Evolutionary conservation across 2,797 vertebrate genomes (phyloP).

Genomic region (Aldrovandia affinis): DNA sequence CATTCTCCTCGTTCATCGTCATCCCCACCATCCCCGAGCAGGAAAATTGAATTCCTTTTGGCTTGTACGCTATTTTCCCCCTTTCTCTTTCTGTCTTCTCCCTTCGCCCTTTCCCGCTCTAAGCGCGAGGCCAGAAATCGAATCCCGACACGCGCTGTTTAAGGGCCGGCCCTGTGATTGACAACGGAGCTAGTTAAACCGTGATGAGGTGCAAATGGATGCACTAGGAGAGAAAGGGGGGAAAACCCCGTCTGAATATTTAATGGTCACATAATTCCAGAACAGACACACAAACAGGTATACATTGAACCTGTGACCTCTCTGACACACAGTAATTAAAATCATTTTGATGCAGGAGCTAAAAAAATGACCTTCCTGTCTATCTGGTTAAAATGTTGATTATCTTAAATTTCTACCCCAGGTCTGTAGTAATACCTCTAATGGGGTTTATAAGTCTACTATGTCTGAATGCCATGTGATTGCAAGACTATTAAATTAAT

Average conservation of each 20-base stretch:
- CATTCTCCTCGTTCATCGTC: conserved; percentile 5
- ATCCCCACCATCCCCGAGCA: background rate
- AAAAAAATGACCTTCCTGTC: background rate
- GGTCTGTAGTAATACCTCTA: background rate
- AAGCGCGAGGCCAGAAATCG: conserved; percentile 49
- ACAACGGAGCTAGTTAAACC: conserved; percentile 80
- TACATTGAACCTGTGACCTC: conserved; percentile 72
- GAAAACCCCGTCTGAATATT: conserved; percentile 69
- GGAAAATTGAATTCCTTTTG: conserved; percentile 26
- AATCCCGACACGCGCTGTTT: conserved; percentile 61
- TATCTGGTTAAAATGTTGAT: background rate
- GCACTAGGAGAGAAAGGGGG: conserved; percentile 62
- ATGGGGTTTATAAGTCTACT: background rate
- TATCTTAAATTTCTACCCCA: background rate
- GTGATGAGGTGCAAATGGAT: conserved; percentile 78
- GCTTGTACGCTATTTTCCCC: conserved; percentile 11
- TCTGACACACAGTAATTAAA: conserved; percentile 79
- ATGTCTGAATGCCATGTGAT: background rate
- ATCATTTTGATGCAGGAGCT: background rate
- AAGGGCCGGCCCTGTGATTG: conserved; percentile 70
- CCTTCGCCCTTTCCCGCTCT: conserved; percentile 44
- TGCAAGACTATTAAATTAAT: background rate
- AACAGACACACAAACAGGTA: conserved; percentile 73
- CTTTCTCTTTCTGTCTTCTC: conserved; percentile 31
- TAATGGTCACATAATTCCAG: conserved; percentile 79